Conservation (phyloP, 2,888 invertebrate species). For the Iselma pallidipennis region DNA sequence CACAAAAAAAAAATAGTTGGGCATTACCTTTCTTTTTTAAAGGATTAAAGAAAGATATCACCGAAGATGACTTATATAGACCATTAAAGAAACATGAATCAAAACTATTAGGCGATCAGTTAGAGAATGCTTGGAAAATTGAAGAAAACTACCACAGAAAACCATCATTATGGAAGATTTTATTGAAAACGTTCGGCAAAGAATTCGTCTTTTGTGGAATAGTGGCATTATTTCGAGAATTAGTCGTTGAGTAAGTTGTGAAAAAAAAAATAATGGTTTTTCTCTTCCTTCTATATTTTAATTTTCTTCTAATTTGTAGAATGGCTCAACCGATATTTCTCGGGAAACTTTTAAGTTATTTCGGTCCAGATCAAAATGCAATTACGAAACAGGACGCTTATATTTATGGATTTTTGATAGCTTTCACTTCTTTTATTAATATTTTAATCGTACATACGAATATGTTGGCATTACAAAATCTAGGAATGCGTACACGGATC, state of each 20-base stretch:
- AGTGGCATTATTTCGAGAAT: slow-evolving; percentile 40
- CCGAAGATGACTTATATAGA: slow-evolving; percentile 58
- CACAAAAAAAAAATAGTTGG: no score
- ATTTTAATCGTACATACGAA: slow-evolving; percentile 1
- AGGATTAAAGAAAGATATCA: slow-evolving; percentile 57
- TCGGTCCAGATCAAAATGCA: slow-evolving; percentile 35
- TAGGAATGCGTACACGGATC: slow-evolving; percentile 12
- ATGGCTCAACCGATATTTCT: slow-evolving; percentile 41
- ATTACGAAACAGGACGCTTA: slow-evolving; percentile 35
- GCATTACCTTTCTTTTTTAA: slow-evolving; percentile 57
- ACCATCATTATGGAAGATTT: slow-evolving; percentile 39
- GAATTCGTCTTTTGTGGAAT: slow-evolving; percentile 41
- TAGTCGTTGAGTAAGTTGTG: slow-evolving; percentile 41
- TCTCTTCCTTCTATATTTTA: background rate
- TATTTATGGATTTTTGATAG: background rate
- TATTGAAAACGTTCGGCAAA: slow-evolving; percentile 42
- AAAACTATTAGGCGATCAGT: slow-evolving; percentile 52
- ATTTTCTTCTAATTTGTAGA: slow-evolving; percentile 22
- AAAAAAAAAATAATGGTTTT: no score
- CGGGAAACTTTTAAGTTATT: slow-evolving; percentile 41
- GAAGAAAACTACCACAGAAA: slow-evolving; percentile 37
- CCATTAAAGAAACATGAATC: slow-evolving; percentile 57
- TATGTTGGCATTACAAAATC: background rate
- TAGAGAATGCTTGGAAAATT: slow-evolving; percentile 50
- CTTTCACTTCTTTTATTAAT: background rate